Percentiles rank a stretch among this genome's conserved stretches.
These are phyloP conservation scores for Hexactinellida sp. DNA, from an alignment of 37 sponge, comb jelly and placozoan species.

Conservation along the genomic window DNA sequence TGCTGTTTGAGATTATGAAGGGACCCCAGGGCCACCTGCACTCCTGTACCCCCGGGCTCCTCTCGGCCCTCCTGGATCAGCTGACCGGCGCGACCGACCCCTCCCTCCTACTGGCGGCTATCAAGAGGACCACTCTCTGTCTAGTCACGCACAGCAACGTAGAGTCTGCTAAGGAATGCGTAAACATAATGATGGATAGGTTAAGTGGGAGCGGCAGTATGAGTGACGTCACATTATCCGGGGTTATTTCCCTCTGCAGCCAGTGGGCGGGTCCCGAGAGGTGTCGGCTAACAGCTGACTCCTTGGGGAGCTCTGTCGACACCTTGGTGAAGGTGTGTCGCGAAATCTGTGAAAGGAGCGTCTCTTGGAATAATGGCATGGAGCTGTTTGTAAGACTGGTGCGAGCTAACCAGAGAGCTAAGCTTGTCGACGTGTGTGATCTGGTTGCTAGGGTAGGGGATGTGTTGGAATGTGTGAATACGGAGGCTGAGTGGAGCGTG, in stretches of 20 bases:
- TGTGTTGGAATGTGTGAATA: background rate
- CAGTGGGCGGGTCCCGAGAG: background rate
- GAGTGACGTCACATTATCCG: background rate
- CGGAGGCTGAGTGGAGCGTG: background rate
- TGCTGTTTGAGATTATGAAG: conserved; percentile 69
- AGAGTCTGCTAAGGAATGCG: background rate
- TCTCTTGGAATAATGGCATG: background rate
- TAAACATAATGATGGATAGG: background rate
- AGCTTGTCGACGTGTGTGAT: background rate
- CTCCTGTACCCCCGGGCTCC: conserved; percentile 30
- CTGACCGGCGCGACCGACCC: background rate
- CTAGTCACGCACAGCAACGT: background rate
- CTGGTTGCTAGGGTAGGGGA: background rate
- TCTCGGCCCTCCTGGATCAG: background rate
- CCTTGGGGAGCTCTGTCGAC: background rate
- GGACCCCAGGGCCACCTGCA: conserved; percentile 71
- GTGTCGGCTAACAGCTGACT: background rate
- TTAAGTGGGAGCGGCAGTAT: background rate
- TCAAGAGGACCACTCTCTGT: background rate
- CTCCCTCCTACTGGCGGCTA: background rate
- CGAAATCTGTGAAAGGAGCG: background rate
- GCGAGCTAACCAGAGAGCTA: background rate
- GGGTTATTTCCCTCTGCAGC: background rate
- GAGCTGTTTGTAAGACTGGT: background rate
- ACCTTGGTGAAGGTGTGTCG: background rate